Evolutionary conservation across 2,113 vertebrate species (phyloP).

Genomic region (Rhinopithecus roxellana): DNA sequence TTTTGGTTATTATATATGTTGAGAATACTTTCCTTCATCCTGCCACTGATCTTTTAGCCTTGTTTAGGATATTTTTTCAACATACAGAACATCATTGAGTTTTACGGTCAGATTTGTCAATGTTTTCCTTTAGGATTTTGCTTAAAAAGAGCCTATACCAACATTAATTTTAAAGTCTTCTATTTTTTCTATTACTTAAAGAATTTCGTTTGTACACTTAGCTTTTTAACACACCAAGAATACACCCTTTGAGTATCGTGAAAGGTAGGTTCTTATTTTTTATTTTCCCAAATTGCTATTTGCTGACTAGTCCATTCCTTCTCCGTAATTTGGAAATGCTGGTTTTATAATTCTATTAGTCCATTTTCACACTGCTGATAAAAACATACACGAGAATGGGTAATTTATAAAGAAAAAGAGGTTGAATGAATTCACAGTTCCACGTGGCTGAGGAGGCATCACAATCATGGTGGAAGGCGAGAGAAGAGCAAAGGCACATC

Average conservation of each 20-base stretch:
- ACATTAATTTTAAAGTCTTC: not conserved
- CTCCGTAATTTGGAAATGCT: not conserved
- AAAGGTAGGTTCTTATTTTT: not conserved
- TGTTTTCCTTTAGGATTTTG: not conserved
- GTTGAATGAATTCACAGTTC: too few relatives aligned
- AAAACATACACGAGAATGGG: too few relatives aligned
- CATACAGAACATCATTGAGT: not conserved
- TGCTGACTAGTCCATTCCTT: not conserved
- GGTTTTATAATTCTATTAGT: too few relatives aligned
- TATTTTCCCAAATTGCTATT: not conserved
- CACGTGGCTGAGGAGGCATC: too few relatives aligned
- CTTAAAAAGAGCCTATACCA: not conserved
- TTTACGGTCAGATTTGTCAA: not conserved
- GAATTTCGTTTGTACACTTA: not conserved
- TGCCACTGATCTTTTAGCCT: not conserved
- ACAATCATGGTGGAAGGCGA: too few relatives aligned
- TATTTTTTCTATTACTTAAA: not conserved
- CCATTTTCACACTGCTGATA: too few relatives aligned
- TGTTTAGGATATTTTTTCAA: not conserved
- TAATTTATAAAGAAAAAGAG: too few relatives aligned
- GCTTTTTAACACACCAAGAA: not conserved
- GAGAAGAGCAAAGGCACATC: too few relatives aligned
- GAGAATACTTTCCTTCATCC: not conserved
- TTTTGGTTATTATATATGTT: not conserved
- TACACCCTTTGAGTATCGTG: not conserved